Conservation (phyloP, 2,113 vertebrate genomes). For the Cololabis saira region DNA sequence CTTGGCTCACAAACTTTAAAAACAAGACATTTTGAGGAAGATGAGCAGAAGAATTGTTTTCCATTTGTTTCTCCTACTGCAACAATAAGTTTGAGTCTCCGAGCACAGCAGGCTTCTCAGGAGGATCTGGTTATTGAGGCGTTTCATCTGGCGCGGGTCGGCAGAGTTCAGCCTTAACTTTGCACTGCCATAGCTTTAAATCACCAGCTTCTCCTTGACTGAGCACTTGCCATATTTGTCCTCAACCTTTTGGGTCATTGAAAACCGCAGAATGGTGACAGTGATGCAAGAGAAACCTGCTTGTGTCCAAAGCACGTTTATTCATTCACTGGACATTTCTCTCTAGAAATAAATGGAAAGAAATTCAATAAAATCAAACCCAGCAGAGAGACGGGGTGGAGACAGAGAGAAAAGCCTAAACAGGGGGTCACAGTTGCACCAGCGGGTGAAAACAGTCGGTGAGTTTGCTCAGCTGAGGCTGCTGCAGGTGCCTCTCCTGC, state of each 20-base stretch:
- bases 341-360: too few species aligned
- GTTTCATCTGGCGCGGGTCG: neutral
- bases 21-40: too few species aligned
- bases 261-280: constrained; percentile 5
- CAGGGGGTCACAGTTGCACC: too few species aligned
- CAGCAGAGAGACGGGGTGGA: too few species aligned
- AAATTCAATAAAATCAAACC: too few species aligned
- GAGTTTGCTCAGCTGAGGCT: too few species aligned
- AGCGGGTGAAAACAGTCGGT: too few species aligned
- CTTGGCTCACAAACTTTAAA: too few species aligned
- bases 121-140: constrained; percentile 6
- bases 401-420: too few species aligned
- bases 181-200: neutral
- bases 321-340: neutral
- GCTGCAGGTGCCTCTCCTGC: neutral
- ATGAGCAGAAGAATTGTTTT: too few species aligned
- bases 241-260: neutral
- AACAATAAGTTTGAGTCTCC: constrained; percentile 2
- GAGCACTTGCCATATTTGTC: constrained; percentile 2
- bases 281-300: neutral
- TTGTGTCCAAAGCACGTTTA: neutral
- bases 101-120: constrained; percentile 1
- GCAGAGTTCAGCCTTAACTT: constrained; percentile 7
- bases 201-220: neutral
- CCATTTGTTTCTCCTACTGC: neutral